These are phyloP conservation scores for Atopsyche davidsoni DNA, from an alignment of 1,140 invertebrate genomes.

Conservation along the genomic window DNA sequence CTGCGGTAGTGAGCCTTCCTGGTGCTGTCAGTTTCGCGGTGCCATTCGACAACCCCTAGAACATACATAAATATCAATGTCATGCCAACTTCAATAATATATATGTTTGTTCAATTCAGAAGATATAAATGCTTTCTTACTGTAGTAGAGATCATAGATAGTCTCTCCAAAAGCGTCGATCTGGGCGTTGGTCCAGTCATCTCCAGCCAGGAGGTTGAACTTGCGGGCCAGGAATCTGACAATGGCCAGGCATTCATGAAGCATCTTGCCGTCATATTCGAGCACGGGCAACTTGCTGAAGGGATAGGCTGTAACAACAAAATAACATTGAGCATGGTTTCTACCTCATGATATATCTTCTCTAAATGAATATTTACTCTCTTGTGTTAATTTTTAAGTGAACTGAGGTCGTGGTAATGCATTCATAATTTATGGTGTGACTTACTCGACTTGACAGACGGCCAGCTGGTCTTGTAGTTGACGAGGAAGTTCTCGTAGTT, in stretches of 20 bases:
- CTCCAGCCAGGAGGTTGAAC: slow-evolving; percentile 56
- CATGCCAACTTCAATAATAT: too few species aligned
- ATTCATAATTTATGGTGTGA: too few species aligned
- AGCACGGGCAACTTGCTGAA: slow-evolving; percentile 71
- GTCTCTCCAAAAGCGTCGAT: slow-evolving; percentile 61
- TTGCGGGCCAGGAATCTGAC: slow-evolving; percentile 63
- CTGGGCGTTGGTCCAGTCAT: slow-evolving; percentile 59
- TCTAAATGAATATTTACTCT: too few species aligned
- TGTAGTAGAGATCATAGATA: slow-evolving; percentile 39
- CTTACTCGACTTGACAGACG: slow-evolving; percentile 48
- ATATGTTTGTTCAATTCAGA: too few species aligned
- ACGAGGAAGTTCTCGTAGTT: slow-evolving; percentile 63
- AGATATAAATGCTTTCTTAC: too few species aligned
- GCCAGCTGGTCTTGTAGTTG: slow-evolving; percentile 53
- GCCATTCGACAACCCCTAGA: slow-evolving; percentile 25
- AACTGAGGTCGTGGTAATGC: too few species aligned
- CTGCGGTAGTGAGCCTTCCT: slow-evolving; percentile 35
- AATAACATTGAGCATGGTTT: too few species aligned
- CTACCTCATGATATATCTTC: too few species aligned
- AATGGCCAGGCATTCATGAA: slow-evolving; percentile 66
- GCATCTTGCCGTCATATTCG: slow-evolving; percentile 62
- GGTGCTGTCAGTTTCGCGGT: slow-evolving; percentile 29
- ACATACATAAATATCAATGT: too few species aligned
- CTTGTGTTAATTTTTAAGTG: too few species aligned
- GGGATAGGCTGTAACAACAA: slow-evolving; percentile 54